Percentiles rank a stretch among this genome's conserved stretches.
phyloP scores from a whole-genome alignment of 1,140 invertebrate species.

The Campoletis sonorensis region DNA sequence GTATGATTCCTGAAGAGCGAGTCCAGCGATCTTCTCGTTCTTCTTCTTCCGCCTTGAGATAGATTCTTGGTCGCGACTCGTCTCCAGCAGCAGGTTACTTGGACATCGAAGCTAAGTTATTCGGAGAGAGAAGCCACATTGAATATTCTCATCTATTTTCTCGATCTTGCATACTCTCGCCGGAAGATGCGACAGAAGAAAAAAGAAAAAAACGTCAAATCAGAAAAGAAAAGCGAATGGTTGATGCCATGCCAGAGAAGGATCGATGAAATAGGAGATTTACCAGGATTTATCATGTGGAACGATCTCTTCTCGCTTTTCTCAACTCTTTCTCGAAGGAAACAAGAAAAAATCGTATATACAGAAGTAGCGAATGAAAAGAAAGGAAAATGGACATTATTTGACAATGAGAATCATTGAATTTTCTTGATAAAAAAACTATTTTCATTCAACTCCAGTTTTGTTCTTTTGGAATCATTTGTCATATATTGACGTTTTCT shows the following conservation, averaged over 20 bases:
- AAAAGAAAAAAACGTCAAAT: background rate
- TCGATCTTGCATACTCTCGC: constrained; percentile 6
- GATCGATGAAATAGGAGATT: background rate
- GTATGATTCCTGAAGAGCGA: background rate
- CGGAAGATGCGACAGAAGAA: background rate
- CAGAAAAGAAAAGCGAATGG: background rate
- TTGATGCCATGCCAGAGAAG: background rate
- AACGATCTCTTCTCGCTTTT: background rate
- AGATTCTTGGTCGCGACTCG: background rate
- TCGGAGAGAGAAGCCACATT: background rate
- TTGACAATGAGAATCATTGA: no score
- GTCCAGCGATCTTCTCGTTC: background rate
- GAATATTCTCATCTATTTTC: constrained; percentile 3
- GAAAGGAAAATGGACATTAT: no score
- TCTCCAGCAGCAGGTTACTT: background rate
- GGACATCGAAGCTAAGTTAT: background rate
- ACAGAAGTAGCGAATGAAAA: no score
- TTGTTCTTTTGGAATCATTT: no score
- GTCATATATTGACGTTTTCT: no score
- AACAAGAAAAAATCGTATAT: no score
- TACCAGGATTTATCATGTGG: background rate
- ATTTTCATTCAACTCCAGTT: no score
- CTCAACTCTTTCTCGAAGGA: no score
- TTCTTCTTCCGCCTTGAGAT: constrained; percentile 1
- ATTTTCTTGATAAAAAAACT: no score